Conservation (phyloP, 2,113 vertebrate genomes). For the Amazona guildingii region DNA sequence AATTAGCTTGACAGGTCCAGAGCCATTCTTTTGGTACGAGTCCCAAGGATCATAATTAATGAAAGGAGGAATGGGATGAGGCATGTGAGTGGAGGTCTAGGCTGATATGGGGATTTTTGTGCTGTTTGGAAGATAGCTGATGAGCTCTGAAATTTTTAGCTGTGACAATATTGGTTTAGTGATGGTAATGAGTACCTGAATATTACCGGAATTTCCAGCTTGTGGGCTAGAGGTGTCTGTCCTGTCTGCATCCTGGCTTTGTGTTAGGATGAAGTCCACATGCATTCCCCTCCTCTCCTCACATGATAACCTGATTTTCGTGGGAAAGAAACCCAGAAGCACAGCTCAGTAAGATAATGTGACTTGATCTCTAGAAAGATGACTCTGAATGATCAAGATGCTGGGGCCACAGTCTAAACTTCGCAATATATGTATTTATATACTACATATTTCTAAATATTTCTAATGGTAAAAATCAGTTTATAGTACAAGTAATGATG, state of each 20-base stretch:
- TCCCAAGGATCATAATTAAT: neutral
- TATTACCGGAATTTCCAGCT: neutral
- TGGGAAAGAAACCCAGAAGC: neutral
- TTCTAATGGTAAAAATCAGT: neutral
- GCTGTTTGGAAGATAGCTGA: neutral
- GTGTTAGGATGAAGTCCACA: neutral
- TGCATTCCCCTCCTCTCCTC: neutral
- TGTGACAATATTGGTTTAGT: neutral
- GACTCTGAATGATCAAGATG: neutral
- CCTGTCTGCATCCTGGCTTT: neutral
- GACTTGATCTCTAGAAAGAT: neutral
- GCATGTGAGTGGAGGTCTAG: neutral
- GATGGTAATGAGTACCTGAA: neutral
- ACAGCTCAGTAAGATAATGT: neutral
- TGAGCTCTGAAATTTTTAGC: neutral
- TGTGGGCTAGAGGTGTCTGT: neutral
- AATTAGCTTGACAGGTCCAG: neutral
- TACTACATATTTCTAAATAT: neutral
- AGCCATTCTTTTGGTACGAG: neutral
- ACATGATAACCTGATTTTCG: neutral
- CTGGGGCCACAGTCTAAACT: neutral
- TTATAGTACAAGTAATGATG: neutral
- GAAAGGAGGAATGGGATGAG: neutral
- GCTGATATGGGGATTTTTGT: neutral
- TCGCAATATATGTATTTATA: neutral